Conservation (phyloP, 2,113 vertebrate species). For the Rhinolophus ferrumequinum region DNA sequence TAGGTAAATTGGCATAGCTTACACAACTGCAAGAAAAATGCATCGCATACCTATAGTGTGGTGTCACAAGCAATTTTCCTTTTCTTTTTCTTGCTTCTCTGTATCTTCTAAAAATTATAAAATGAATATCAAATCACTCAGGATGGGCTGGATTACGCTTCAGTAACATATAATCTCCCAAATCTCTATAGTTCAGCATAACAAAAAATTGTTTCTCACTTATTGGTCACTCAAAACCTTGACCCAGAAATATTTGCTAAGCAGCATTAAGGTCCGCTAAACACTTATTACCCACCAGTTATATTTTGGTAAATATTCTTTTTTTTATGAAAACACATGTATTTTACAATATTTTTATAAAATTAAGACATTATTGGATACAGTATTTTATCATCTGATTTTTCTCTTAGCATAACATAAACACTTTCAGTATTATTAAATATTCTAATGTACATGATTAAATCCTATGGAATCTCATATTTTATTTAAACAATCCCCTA, state of each 20-base stretch:
- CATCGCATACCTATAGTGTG: background rate
- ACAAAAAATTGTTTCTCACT: background rate
- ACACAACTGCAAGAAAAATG: background rate
- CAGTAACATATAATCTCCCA: background rate
- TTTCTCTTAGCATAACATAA: background rate
- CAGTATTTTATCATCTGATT: background rate
- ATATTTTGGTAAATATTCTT: background rate
- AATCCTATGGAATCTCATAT: background rate
- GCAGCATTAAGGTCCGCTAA: background rate
- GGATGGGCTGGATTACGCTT: background rate
- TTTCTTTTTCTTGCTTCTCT: background rate
- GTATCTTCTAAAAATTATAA: slow-evolving; percentile 7
- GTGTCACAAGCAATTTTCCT: background rate
- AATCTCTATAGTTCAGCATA: background rate
- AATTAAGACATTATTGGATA: background rate
- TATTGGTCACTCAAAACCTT: background rate
- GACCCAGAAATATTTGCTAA: background rate
- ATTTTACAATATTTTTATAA: slow-evolving; percentile 21
- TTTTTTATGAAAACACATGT: background rate
- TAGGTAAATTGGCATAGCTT: background rate
- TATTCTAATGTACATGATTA: background rate
- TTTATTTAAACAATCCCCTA: slow-evolving; percentile 10
- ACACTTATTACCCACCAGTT: background rate
- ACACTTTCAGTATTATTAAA: background rate
- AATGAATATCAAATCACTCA: background rate